A percentile compares a stretch with the other conserved stretches of the same genome.
Conservation (phyloP, 2,888 invertebrate genomes). For the Phrixothrix hirtus region DNA sequence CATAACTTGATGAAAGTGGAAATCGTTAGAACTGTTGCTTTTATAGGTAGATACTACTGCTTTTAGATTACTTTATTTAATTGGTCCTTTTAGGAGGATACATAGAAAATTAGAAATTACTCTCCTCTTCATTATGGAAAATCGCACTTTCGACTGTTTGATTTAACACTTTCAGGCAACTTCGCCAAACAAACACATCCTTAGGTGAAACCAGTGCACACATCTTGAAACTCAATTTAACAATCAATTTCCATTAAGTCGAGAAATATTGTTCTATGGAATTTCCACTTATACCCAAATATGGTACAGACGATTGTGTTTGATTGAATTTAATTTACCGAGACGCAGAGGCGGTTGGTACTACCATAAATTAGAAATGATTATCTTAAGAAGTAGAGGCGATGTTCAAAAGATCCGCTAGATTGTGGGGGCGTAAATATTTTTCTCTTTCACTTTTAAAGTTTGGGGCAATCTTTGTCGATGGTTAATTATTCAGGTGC, state of each 20-base stretch:
- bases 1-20: conserved; percentile 41
- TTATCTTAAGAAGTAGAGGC: conserved; percentile 5
- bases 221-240: conserved; percentile 6
- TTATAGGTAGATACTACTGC: conserved; percentile 28
- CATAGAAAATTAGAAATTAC: conserved; percentile 45
- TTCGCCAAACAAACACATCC: conserved; percentile 5
- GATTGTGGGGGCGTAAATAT: conserved; percentile 10
- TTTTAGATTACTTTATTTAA: conserved; percentile 45
- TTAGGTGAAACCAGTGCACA: conserved; percentile 10
- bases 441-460: conserved; percentile 10
- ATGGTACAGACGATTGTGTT: not conserved
- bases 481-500: conserved; percentile 14
- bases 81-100: conserved; percentile 40
- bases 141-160: conserved; percentile 10
- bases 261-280: conserved; percentile 6
- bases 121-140: conserved; percentile 26
- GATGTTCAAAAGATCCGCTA: conserved; percentile 10
- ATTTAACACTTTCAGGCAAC: conserved; percentile 4
- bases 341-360: conserved; percentile 5
- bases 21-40: conserved; percentile 31
- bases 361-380: conserved; percentile 10
- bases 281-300: not conserved
- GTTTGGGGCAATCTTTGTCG: conserved; percentile 10
- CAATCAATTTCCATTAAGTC: conserved; percentile 6
- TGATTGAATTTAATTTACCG: not conserved